Evolutionary conservation across 35 echinoderm and acorn worm species (phyloP).

Genomic region (Ophiothrix spiculata): DNA sequence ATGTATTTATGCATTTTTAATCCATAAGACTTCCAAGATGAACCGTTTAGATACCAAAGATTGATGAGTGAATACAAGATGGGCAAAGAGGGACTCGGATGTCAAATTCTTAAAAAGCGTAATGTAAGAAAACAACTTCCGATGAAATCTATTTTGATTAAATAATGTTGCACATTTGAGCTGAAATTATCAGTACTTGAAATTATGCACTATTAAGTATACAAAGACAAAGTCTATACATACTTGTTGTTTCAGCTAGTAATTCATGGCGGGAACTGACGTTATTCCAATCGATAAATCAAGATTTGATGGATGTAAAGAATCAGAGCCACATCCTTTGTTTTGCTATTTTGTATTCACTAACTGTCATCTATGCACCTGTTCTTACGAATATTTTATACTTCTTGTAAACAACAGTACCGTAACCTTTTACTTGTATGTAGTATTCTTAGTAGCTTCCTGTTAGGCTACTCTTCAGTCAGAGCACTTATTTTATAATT

Average conservation of each 20-base stretch:
- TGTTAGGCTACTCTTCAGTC: neutral
- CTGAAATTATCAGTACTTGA: neutral
- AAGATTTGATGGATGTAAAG: too few species aligned
- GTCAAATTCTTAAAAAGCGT: too few species aligned
- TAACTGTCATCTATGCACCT: neutral
- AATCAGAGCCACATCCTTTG: too few species aligned
- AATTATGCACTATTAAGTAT: neutral
- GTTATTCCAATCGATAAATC: neutral
- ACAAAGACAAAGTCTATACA: neutral
- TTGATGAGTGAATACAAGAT: too few species aligned
- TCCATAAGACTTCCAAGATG: too few species aligned
- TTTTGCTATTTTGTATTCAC: neutral
- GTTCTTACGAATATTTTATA: neutral
- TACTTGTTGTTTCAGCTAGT: neutral
- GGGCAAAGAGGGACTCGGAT: too few species aligned
- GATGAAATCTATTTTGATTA: too few species aligned
- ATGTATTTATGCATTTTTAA: too few species aligned
- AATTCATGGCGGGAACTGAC: neutral
- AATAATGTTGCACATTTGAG: neutral
- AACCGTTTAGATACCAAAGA: too few species aligned
- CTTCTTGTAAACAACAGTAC: too few species aligned
- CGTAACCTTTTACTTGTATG: neutral
- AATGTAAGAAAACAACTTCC: too few species aligned
- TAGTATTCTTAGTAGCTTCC: neutral
- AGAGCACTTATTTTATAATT: neutral